phyloP scores from a whole-genome alignment of 2,797 vertebrate species.

The Bucorvus abyssinicus region DNA sequence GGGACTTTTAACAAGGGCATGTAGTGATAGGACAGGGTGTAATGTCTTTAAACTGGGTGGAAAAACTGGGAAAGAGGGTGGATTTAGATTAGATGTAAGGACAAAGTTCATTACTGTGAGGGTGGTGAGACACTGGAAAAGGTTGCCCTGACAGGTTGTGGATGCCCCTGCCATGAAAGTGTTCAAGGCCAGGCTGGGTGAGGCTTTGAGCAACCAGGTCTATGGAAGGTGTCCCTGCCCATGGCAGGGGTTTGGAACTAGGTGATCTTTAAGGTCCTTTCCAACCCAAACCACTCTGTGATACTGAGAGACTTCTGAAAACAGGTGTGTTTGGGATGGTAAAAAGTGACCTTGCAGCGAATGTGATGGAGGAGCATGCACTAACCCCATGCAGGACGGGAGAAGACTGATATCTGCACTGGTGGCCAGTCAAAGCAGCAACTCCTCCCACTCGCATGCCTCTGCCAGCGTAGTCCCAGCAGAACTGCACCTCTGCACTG shows the following conservation, averaged over 20 bases:
- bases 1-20: neutral
- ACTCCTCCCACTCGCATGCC: fast-evolving
- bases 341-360: neutral
- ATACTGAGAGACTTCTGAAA: neutral
- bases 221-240: neutral
- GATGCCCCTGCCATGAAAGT: neutral
- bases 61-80: too few relatives aligned
- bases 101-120: neutral
- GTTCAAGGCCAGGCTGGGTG: neutral
- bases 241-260: neutral
- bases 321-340: neutral
- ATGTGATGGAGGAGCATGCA: fast-evolving
- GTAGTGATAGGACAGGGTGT: neutral
- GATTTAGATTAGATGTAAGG: neutral
- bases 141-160: neutral
- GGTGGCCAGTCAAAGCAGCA: neutral
- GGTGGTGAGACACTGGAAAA: neutral
- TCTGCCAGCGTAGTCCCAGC: neutral
- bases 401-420: neutral
- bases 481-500: fast-evolving
- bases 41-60: neutral
- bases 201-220: neutral
- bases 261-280: neutral
- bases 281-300: neutral
- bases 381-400: neutral